Base-by-base conservation (phyloP, 1,140 invertebrate genomes). In the Prorops nasuta region DNA sequence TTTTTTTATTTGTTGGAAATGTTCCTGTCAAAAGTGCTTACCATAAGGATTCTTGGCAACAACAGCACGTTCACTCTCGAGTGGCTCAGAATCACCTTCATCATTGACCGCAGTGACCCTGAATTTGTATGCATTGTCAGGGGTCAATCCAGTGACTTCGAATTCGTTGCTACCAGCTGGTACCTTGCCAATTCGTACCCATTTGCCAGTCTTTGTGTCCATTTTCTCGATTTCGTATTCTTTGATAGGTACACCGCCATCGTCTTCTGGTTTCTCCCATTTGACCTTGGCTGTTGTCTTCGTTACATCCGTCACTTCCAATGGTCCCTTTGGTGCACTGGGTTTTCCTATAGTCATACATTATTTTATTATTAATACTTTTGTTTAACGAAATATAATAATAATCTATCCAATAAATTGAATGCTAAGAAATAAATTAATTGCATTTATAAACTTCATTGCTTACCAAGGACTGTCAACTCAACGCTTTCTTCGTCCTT, bases 31-130 rank as follows among this genome's bases (percentile, higher is more conserved):
- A 28, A 32, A 44, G 35, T 48, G 74, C 80, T 83, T 81, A 91
- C 93, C 94, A 72, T 87, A 99, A 38, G 96, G 96, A 88, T 99
- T 96, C 79, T 97, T 98, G 45, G 96, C 96, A 14, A 95, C 78
- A 24, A 90, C 89, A 17, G 89, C 84, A 19, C 84, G 84, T 20
- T 92, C 86, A 22, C 94, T 90, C 35, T 87, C 87, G 19, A 99
- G 77, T 4, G 94, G 95, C 57, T 98, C 94, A 4, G 94, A 96
- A 62, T 96, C 92, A 22, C 96, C 96, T 78, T 98, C 93, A 55
- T 92, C 90, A 70, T 98, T 99, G 43, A 95, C 86, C 38, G 96
- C 96, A 0, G 87, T 90, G 1, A 98, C 96, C 32, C 96, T 81
- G 85, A 98, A 99, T 78, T 96, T 92, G 74, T 98, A 98, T 69